Conservation (phyloP, 2,888 invertebrate species). For the Balanococcus diminutus region DNA sequence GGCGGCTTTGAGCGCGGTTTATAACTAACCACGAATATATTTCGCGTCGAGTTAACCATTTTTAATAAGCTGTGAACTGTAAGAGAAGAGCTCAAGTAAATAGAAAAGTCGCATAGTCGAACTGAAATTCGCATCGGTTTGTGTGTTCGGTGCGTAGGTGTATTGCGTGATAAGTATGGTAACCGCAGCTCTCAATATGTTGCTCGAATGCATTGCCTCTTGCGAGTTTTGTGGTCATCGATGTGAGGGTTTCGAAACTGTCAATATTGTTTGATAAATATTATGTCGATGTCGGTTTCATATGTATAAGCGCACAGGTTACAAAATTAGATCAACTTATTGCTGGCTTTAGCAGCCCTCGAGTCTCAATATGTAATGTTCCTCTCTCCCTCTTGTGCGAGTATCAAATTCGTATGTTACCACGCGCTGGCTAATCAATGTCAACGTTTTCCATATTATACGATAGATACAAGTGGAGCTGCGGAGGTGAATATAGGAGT, state of each 20-base stretch:
- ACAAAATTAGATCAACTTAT: not conserved
- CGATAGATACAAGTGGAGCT: no score
- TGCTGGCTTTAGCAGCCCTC: not conserved
- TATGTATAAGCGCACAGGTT: not conserved
- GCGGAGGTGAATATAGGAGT: no score
- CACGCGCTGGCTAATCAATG: not conserved
- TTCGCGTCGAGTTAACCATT: not conserved
- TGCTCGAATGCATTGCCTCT: not conserved
- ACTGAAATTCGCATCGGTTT: no score
- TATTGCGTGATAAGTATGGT: conserved; percentile 2
- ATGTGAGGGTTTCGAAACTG: not conserved
- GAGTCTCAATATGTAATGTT: not conserved
- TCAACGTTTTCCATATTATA: not conserved
- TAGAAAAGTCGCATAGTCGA: no score
- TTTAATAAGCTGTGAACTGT: no score
- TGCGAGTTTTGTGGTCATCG: not conserved
- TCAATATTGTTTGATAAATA: not conserved
- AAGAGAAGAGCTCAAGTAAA: no score
- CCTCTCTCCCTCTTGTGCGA: no score
- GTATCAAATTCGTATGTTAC: not conserved
- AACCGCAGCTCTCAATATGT: not conserved
- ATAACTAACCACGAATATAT: not conserved
- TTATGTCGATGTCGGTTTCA: not conserved
- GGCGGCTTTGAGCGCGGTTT: not conserved
- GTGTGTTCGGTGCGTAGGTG: not conserved